A percentile compares a stretch with the other conserved stretches of the same genome.
Conservation (phyloP, 2,888 invertebrate species). For the Drosophila nigricruria region DNA sequence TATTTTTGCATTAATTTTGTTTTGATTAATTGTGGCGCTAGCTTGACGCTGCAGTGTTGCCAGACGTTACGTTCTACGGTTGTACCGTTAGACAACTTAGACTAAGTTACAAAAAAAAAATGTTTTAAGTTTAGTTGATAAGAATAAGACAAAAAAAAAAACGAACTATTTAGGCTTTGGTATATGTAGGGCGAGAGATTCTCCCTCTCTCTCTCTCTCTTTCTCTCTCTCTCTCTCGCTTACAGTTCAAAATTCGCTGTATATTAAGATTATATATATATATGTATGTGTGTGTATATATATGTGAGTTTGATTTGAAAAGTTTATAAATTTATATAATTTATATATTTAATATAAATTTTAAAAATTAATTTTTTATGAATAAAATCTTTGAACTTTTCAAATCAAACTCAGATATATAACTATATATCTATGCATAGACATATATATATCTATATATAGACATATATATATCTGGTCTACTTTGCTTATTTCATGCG, state of each 20-base stretch:
- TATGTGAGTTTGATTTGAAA: not conserved
- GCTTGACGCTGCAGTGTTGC: slow-evolving; percentile 13
- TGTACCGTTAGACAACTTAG: slow-evolving; percentile 43
- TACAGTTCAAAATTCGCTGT: slow-evolving; percentile 49
- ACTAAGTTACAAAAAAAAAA: slow-evolving; percentile 32
- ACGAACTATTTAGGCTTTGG: slow-evolving; percentile 67
- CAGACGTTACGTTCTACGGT: slow-evolving; percentile 28
- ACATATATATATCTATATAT: not conserved
- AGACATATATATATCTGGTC: not conserved
- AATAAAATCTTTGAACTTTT: not conserved
- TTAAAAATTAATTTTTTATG: no score
- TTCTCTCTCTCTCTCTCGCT: slow-evolving; percentile 27
- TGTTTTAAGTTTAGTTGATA: not conserved
- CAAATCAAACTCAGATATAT: not conserved
- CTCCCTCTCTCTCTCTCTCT: slow-evolving; percentile 3
- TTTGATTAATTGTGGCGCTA: slow-evolving; percentile 8
- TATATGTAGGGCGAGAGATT: slow-evolving; percentile 68
- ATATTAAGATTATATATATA: not conserved
- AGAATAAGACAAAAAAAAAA: slow-evolving; percentile 32
- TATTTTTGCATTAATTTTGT: not conserved
- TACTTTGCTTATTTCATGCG: not conserved
- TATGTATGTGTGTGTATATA: not conserved
- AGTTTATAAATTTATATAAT: not conserved
- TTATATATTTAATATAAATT: no score
- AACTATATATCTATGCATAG: not conserved